Base-by-base conservation (phyloP, 2,113 vertebrate genomes). In the Coregonus clupeaformis region DNA sequence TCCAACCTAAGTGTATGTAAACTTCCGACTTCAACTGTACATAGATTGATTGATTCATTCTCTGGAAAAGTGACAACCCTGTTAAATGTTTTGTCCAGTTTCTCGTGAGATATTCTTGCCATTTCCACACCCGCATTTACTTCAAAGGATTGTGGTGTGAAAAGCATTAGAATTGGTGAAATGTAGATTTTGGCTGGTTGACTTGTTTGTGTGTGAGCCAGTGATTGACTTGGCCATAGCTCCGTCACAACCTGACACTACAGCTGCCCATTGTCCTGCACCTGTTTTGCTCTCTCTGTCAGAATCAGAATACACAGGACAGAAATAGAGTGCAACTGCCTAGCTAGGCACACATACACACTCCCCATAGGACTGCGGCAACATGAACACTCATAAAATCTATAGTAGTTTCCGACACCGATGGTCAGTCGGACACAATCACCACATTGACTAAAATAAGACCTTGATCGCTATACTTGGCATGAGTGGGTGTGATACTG, bases 311-410 rank as follows among this genome's bases (percentile, higher is more conserved):
- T 77, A 16, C 55, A 68, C 72, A 55, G 9, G 85, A 84, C 87
- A 71, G 59, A 88, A 89, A 90, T 88, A 89, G 87, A 89, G 77
- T 1, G 29, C 36, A 62, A 22, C 74, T n/a, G n/a, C n/a, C n/a
- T n/a, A 72, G 83, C 75, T 75, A 62, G 73, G 74, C 29, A 77
- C 81, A 77, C 80, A 70, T 73, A 62, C 72, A 74, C 60, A 27
- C 27, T 27, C 27, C 27, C 27, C 27, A 27, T 27, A 1, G 27
- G 27, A 27, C 27, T 27, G 2, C 27, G 27, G 1, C 2, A 27
- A 27, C 27, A 27, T 27, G 27, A 27, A n/a, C n/a, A n/a, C n/a
- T n/a, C n/a, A n/a, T n/a, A n/a, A n/a, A 27, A 27, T 27, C 27
- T 27, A 1, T 2, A 27, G 27, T 27, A 27, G 27, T 27, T 27